Evolutionary conservation across 2,888 invertebrate species (phyloP), one percentile per base, ranked within the genome.

Genomic region (Ceriagrion tenellum): DNA sequence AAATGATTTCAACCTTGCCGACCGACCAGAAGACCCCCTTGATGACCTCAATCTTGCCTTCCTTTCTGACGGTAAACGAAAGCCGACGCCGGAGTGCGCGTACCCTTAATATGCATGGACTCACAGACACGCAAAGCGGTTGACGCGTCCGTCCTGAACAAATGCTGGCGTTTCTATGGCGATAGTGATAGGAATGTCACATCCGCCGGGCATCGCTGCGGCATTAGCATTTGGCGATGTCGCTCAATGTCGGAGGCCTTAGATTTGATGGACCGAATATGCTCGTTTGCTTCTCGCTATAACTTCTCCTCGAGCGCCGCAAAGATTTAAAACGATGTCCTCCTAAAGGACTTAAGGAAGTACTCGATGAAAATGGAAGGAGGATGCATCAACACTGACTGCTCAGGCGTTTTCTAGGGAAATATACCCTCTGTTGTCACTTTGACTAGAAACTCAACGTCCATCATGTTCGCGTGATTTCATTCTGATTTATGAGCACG

Each of bases 1-100:
- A 81, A 81, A 81, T 81, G 35, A 81, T 81, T 81, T 81, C 81
- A 81, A 3, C n/a, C 81, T 81, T 26, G 81, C 81, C 81, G 81
- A 35, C 16, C 16, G 69, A 10, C 69, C 26, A 12, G 69, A n/a
- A 69, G n/a, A n/a, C 10, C 69, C n/a, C 69, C 20, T n/a, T 59
- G 59, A 69, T 26, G 69, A 12, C 69, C 2, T 23, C 69, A n/a
- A 16, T 35, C 35, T 26, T 26, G 35, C 81, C 35, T 35, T 26
- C 81, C 81, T n/a, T 13, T 35, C 16, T 81, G 81, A 30, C 35
- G 12, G 35, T 35, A 30, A n/a, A 81, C 16, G 81, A 81, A 81
- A 81, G 81, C 81, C 81, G 81, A 81, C 81, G 81, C 35, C 81
- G 30, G 16, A 13, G 16, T n/a, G n/a, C 26, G n/a, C n/a, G 26